Conservation (phyloP, 2,888 invertebrate species). For the Erebia ligea region DNA sequence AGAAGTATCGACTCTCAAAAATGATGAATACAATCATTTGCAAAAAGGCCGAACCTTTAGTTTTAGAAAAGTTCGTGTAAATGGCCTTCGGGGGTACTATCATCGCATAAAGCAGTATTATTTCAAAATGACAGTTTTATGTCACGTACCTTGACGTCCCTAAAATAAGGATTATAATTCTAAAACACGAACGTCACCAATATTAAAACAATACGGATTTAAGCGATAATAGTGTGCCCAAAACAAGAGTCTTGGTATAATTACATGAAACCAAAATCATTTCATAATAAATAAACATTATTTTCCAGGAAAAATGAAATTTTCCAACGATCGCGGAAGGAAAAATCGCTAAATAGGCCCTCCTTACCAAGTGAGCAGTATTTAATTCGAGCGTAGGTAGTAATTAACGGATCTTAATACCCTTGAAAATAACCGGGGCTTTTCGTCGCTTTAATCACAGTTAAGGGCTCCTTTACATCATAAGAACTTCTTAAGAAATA, state of each 20-base stretch:
- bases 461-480: slow-evolving; percentile 32
- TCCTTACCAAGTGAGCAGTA: slow-evolving; percentile 63
- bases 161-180: no score
- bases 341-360: slow-evolving; percentile 50
- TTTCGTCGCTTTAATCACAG: slow-evolving; percentile 61
- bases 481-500: background rate
- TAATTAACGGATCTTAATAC: slow-evolving; percentile 79
- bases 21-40: no score
- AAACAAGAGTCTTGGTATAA: background rate
- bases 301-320: slow-evolving; percentile 21
- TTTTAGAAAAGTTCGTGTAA: no score
- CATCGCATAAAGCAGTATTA: no score
- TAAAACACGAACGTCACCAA: no score
- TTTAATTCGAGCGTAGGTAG: slow-evolving; percentile 77
- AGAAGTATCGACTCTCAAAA: no score
- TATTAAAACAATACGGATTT: no score
- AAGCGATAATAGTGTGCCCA: no score
- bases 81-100: no score
- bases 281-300: slow-evolving; percentile 8
- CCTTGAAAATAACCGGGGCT: slow-evolving; percentile 63
- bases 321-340: slow-evolving; percentile 42
- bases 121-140: no score
- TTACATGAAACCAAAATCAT: slow-evolving; percentile 18
- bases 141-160: no score
- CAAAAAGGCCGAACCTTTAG: no score